Evolutionary conservation across 2,888 invertebrate species (phyloP).

Genomic region (Ethmia dodecea): DNA sequence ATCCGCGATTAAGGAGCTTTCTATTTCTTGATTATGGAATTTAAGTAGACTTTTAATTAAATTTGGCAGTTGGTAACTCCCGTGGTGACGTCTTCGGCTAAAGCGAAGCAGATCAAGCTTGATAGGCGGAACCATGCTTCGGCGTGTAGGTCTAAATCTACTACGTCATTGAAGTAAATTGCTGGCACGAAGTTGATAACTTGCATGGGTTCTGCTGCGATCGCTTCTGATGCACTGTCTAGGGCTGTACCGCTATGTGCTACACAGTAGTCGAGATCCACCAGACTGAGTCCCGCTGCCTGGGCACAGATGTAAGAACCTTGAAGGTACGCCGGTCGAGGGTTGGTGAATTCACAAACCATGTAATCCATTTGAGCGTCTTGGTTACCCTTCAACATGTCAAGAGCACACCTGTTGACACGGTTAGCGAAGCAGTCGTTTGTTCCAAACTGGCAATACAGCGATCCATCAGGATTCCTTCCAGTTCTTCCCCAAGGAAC

Average conservation of each 20-base stretch:
- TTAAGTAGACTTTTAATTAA: background rate
- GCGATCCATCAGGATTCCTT: slow-evolving; percentile 26
- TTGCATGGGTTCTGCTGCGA: slow-evolving; percentile 33
- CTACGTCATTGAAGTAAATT: slow-evolving; percentile 45
- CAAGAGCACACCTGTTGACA: slow-evolving; percentile 53
- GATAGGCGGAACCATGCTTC: slow-evolving; percentile 30
- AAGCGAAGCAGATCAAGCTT: slow-evolving; percentile 47
- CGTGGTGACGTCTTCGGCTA: slow-evolving; percentile 41
- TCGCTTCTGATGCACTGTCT: slow-evolving; percentile 38
- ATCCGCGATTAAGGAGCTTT: slow-evolving; percentile 20
- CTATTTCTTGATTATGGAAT: slow-evolving; percentile 1
- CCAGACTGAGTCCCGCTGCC: slow-evolving; percentile 37
- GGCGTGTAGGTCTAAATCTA: slow-evolving; percentile 25
- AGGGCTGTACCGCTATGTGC: slow-evolving; percentile 37
- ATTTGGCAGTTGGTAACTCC: slow-evolving; percentile 29
- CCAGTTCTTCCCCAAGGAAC: slow-evolving; percentile 62
- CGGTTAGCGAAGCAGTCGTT: slow-evolving; percentile 64
- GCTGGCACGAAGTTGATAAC: slow-evolving; percentile 47
- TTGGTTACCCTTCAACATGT: slow-evolving; percentile 39
- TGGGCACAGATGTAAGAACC: slow-evolving; percentile 47
- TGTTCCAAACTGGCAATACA: slow-evolving; percentile 44
- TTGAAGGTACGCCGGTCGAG: slow-evolving; percentile 32
- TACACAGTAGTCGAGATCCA: slow-evolving; percentile 48
- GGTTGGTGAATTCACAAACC: slow-evolving; percentile 50
- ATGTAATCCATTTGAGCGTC: slow-evolving; percentile 52